Conservation (phyloP, 2,797 vertebrate genomes). For the Alcedo quadribrachys region DNA sequence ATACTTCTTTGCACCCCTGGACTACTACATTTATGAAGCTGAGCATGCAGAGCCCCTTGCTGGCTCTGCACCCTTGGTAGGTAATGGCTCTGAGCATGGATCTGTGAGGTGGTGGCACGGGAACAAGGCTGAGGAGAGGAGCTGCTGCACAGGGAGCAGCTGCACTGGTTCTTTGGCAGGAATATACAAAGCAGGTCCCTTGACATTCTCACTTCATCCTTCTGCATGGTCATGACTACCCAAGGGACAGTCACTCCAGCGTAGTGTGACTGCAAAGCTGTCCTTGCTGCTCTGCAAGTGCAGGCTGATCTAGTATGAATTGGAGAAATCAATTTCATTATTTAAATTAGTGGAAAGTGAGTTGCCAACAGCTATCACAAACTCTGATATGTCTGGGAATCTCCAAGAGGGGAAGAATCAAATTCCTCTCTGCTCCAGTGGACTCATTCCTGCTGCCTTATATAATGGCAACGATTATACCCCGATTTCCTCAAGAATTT, state of each 20-base stretch:
- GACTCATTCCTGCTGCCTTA: not conserved
- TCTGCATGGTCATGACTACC: not conserved
- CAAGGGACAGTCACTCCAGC: not conserved
- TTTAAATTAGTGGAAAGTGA: not conserved
- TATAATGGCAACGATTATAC: not conserved
- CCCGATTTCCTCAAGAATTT: slow-evolving; percentile 47
- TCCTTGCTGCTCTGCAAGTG: not conserved
- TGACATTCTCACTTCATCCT: not conserved
- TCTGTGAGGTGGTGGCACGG: accelerated
- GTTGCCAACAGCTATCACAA: not conserved
- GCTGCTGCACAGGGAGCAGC: not conserved
- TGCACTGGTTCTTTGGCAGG: accelerated
- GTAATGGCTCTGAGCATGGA: slow-evolving; percentile 15
- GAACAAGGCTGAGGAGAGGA: not conserved
- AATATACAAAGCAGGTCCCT: not conserved
- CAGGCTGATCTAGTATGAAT: not conserved
- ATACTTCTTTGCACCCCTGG: slow-evolving; percentile 85
- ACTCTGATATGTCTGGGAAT: not conserved
- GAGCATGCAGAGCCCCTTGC: slow-evolving; percentile 79
- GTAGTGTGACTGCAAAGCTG: not conserved
- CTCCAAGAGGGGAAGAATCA: not conserved
- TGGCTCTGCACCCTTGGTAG: slow-evolving; percentile 76
- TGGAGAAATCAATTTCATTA: not conserved
- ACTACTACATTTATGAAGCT: slow-evolving; percentile 90
- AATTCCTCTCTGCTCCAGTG: not conserved